Conservation (phyloP, 2,113 vertebrate species). For the Ophthalmolycus amberensis region DNA sequence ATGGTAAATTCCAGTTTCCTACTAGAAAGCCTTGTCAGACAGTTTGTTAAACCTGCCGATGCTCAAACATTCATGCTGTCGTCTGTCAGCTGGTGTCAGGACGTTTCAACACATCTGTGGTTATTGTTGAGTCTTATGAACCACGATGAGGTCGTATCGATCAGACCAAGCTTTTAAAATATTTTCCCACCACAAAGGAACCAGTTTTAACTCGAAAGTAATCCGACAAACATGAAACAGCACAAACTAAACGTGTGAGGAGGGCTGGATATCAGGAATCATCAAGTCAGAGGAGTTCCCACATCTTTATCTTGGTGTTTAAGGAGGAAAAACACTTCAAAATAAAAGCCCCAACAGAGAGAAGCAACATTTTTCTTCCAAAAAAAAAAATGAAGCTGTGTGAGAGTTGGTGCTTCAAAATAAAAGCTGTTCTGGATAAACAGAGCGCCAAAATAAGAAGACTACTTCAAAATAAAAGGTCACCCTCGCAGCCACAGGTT, state of each 20-base stretch:
- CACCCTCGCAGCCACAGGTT: not conserved
- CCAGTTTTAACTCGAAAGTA: not conserved
- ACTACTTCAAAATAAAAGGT: conserved; percentile 30
- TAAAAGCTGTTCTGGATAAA: conserved; percentile 5
- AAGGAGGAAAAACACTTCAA: conserved; percentile 7
- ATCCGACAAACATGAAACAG: not conserved
- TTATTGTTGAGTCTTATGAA: not conserved
- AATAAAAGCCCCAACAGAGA: conserved; percentile 7
- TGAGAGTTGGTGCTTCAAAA: conserved; percentile 17
- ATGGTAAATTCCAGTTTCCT: not conserved
- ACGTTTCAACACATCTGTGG: not conserved
- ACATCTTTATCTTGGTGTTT: not conserved
- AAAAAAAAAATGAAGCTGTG: not conserved
- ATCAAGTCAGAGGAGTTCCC: not conserved
- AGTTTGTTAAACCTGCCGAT: too few relatives aligned
- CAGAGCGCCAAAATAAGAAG: not conserved
- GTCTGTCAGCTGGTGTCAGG: not conserved
- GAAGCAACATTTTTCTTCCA: not conserved
- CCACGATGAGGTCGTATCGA: not conserved
- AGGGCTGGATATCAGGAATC: not conserved
- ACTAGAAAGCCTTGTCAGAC: not conserved
- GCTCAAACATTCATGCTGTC: not conserved
- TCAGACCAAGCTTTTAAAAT: not conserved
- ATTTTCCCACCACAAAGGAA: not conserved
- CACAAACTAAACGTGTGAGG: not conserved